Percentiles rank a stretch among this genome's conserved stretches.
These are phyloP conservation scores for Corythoichthys intestinalis DNA, from an alignment of 2,113 vertebrate species.

Conservation along the genomic window DNA sequence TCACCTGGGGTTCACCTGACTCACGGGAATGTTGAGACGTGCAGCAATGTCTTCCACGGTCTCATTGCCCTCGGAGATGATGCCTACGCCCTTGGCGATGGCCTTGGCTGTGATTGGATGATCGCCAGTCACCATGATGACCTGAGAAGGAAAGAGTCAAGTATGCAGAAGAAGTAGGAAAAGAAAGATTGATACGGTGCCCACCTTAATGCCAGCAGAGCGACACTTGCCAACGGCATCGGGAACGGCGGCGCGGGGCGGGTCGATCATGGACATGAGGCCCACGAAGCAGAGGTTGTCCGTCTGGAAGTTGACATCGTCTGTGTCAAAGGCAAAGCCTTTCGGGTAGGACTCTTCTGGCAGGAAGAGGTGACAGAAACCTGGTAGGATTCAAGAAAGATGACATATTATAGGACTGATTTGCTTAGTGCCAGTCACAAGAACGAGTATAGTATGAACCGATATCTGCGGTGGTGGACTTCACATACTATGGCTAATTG, in stretches of 20 bases:
- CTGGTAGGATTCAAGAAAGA: slow-evolving; percentile 48
- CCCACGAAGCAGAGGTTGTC: slow-evolving; percentile 89
- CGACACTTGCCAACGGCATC: slow-evolving; percentile 90
- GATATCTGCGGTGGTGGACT: too few species aligned
- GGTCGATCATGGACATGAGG: slow-evolving; percentile 93
- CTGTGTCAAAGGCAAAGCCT: slow-evolving; percentile 87
- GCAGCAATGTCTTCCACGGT: slow-evolving; percentile 89
- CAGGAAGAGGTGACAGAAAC: slow-evolving; percentile 84
- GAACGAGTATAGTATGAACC: background rate
- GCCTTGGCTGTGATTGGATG: slow-evolving; percentile 92
- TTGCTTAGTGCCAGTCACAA: background rate
- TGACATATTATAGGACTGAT: background rate
- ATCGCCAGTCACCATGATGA: slow-evolving; percentile 91
- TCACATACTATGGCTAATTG: too few species aligned
- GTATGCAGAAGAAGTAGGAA: background rate
- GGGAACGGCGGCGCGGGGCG: slow-evolving; percentile 84
- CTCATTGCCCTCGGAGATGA: slow-evolving; percentile 91
- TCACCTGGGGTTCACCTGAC: slow-evolving; percentile 87
- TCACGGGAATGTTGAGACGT: slow-evolving; percentile 87
- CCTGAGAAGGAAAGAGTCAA: slow-evolving; percentile 39
- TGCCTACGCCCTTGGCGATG: slow-evolving; percentile 89
- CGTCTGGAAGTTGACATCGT: slow-evolving; percentile 86
- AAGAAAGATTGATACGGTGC: background rate
- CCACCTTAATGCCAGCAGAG: slow-evolving; percentile 84
- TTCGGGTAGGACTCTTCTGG: slow-evolving; percentile 85